Conservation (phyloP, 1,140 invertebrate species). For the Zaprionus tsacasi region DNA sequence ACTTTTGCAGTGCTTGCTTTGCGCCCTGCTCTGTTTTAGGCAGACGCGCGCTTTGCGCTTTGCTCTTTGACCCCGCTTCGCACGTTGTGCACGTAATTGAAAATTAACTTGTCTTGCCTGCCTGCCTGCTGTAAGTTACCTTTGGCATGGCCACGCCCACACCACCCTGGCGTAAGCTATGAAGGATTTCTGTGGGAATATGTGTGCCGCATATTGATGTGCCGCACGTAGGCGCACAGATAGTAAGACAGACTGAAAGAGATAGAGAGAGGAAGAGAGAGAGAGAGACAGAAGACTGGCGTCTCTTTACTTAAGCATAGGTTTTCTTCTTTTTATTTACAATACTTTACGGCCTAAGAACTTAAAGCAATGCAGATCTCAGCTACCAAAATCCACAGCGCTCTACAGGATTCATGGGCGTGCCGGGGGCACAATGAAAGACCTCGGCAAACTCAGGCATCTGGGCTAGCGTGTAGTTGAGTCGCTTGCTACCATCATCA, state of each 20-base stretch:
- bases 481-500: constrained; percentile 90
- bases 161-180: background rate
- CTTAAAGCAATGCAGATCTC: constrained; percentile 55
- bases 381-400: constrained; percentile 93
- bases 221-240: background rate
- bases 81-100: constrained; percentile 73
- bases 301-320: constrained; percentile 43
- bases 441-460: constrained; percentile 91
- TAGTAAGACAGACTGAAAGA: background rate
- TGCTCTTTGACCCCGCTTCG: constrained; percentile 27
- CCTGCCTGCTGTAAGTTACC: constrained; percentile 40
- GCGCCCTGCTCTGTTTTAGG: constrained; percentile 11
- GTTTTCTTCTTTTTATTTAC: constrained; percentile 61
- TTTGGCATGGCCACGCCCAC: background rate
- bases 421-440: constrained; percentile 88
- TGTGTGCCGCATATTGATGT: constrained; percentile 62
- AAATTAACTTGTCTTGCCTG: constrained; percentile 74
- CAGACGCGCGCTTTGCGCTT: constrained; percentile 2
- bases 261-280: background rate
- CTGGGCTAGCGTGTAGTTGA: constrained; percentile 93
- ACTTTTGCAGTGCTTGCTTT: background rate
- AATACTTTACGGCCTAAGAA: constrained; percentile 67
- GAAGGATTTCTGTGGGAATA: constrained; percentile 43
- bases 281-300: background rate
- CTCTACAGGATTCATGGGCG: constrained; percentile 91